Evolutionary conservation across 2,113 vertebrate genomes (phyloP).

Genomic region (Halcyon malimbica): DNA sequence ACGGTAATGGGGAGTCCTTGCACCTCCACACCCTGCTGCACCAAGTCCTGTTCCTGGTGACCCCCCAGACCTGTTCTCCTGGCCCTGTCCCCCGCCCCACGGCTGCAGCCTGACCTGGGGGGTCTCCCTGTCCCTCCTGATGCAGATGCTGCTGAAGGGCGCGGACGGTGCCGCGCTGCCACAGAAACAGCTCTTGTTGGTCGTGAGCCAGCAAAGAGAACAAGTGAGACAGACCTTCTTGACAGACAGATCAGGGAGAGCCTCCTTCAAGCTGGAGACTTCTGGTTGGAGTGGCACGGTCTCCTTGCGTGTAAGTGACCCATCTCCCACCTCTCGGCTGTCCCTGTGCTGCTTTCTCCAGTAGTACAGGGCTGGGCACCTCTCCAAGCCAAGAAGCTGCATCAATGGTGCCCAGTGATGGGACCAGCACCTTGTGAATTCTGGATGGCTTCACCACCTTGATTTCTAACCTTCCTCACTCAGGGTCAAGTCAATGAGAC

Average conservation of each 20-base stretch:
- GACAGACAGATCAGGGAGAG: conserved; percentile 1
- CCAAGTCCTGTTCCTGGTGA: neutral
- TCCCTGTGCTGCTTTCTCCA: neutral
- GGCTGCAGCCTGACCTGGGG: neutral
- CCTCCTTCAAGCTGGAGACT: neutral
- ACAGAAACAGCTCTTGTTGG: neutral
- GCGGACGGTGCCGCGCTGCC: rapidly evolving
- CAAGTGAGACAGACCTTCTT: rapidly evolving
- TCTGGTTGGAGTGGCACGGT: neutral
- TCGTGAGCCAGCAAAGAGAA: rapidly evolving
- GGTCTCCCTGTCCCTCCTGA: neutral
- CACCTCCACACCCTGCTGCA: neutral
- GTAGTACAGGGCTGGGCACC: neutral
- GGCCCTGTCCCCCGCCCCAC: neutral
- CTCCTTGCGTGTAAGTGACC: rapidly evolving
- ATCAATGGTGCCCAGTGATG: neutral
- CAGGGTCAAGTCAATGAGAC: neutral
- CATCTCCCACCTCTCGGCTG: too few species aligned
- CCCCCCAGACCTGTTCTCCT: neutral
- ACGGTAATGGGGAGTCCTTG: neutral
- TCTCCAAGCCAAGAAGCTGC: neutral
- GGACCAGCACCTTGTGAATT: neutral
- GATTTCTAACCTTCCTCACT: neutral
- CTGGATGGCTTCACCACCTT: neutral
- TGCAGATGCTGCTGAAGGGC: neutral